Base-by-base conservation (phyloP, 2,113 vertebrate species). In the Emydura subglobosa region DNA sequence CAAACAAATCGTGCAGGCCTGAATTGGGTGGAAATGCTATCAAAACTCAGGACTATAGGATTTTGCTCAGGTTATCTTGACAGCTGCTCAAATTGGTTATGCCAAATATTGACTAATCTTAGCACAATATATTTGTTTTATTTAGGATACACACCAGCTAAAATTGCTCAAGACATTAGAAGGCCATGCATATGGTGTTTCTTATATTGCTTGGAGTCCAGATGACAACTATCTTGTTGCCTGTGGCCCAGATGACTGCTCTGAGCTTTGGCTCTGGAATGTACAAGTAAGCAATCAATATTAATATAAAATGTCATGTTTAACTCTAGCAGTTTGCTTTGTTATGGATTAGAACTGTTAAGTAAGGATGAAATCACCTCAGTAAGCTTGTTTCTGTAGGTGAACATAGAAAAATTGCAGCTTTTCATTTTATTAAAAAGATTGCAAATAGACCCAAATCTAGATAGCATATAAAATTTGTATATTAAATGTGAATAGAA, bases 181-280 rank as follows among this genome's bases (percentile, higher is more conserved):
- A 98, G 99, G 99, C 88, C 99, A 99, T 47, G 99, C 99, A 0
- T 99, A 99, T 2, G 99, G 99, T 34, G 99, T 99, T 82, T 99
- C 99, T 29, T 99, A 99, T n/a, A 98, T 99, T 97, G 99, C 99
- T 16, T 99, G 99, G 99, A 99, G 99, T 97, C 99, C 99, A 2
- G 99, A 99, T 92, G 99, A 99, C 97, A 98, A 98, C 91, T 99
- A 99, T 78, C 99, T 99, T 96, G 99, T 99, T 96, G 99, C 99
- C 81, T 99, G 99, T 94, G 99, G 99, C 88, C 99, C 99, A 42
- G 99, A 99, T 94, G 99, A 99, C 98, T 99, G 99, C 98, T 99
- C 99, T 79, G 99, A 99, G 97, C 98, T 99, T 93, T 99, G 99
- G 99, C 99, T 99, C 83, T 99, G 99, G 99, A 99, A 99, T 92